Evolutionary conservation across 2,888 invertebrate species (phyloP), one percentile per base, ranked within the genome.

Genomic region (Eupithecia centaureata): DNA sequence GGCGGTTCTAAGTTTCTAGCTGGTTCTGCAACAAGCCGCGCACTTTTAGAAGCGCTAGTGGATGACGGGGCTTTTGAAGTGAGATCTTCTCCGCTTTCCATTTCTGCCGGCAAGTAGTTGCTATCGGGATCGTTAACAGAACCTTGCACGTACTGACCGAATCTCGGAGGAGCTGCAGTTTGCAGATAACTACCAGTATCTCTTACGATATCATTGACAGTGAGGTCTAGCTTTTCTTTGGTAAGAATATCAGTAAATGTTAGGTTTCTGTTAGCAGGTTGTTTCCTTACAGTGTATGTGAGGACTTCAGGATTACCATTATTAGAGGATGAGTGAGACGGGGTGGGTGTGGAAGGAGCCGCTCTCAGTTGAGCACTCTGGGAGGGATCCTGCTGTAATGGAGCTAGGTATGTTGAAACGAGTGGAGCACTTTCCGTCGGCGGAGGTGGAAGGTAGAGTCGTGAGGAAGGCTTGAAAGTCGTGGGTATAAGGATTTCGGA

Each of bases 161-260:
- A 83, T 59, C 83, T 77, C 35, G 78, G 82, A 42, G 85, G 84
- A 63, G 88, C 80, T 47, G 85, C 85, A 1, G 86, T 86, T 73
- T 84, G 83, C 27, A 91, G 78, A 74, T 88, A 79, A 72, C 82
- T 81, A 47, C 85, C 84, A 8, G 92, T 92, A 67, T 92, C 87
- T 79, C 86, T 86, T 2, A 92, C 87, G 61, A 93, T 91, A 70
- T 89, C 84, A 70, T 86, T 88, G 8, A 93, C 88, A 2, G 89
- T 90, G 30, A 85, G 77, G 67, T 92, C 91, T 22, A 92, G 81
- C 73, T 91, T 92, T 82, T 92, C 86, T 78, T 89, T 91, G 4
- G 91, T 90, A 59, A 91, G 75, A 68, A 91, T 87, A 72, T 93
- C 91, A 70, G 88, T 76, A 67, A 92, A 92, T 15, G 88, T 83